These are phyloP conservation scores for Perodicticus potto DNA, from an alignment of 2,797 vertebrate genomes.

Conservation along the genomic window DNA sequence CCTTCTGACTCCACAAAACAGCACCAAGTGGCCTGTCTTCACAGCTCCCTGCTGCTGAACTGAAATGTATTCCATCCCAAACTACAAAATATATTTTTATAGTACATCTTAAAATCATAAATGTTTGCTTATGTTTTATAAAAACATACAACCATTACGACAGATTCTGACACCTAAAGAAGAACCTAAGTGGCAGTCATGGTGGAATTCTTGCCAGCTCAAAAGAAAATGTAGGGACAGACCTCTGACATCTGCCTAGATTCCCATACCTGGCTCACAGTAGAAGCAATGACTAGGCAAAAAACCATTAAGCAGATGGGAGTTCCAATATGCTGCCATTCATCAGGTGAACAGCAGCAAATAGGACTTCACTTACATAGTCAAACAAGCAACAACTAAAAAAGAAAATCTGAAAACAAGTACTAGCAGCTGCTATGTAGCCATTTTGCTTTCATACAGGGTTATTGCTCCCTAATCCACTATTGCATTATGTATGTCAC, in stretches of 20 bases:
- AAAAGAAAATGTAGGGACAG: background rate
- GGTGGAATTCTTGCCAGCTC: background rate
- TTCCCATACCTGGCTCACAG: background rate
- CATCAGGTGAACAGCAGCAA: slow-evolving; percentile 2
- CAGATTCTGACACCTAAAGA: background rate
- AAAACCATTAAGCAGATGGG: background rate
- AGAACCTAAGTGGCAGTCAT: background rate
- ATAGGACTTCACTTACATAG: background rate
- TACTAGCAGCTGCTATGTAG: background rate
- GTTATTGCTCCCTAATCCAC: background rate
- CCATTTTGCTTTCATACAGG: background rate
- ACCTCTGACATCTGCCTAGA: slow-evolving; percentile 52
- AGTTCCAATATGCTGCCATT: background rate
- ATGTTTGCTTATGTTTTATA: background rate
- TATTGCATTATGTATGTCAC: background rate
- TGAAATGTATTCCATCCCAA: slow-evolving; percentile 53
- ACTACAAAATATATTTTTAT: slow-evolving; percentile 55
- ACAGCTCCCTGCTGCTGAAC: slow-evolving; percentile 65
- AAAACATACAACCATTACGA: background rate
- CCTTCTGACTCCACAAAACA: slow-evolving; percentile 62
- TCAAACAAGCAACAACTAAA: background rate
- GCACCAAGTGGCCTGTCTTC: slow-evolving; percentile 80
- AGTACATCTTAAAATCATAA: slow-evolving; percentile 60
- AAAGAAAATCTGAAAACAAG: background rate
- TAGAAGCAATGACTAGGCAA: background rate